A percentile compares a stretch with the other conserved stretches of the same genome.
Evolutionary conservation across 2,888 invertebrate genomes (phyloP).

Genomic region (Metalampra italica): DNA sequence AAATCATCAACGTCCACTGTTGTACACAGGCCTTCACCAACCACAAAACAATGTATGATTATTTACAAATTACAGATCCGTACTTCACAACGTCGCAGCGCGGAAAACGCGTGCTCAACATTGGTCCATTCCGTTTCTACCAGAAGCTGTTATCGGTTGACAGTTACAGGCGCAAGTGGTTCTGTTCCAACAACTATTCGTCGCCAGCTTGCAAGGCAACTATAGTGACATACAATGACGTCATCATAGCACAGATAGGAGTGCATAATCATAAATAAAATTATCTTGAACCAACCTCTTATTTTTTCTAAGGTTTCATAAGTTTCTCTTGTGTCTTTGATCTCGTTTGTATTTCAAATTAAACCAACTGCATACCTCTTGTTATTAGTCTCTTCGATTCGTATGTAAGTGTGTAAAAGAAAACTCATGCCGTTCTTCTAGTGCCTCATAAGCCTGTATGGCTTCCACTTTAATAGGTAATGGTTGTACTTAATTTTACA

Average conservation of each 20-base stretch:
- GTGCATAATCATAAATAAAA: slow-evolving; percentile 3
- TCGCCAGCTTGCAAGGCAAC: slow-evolving; percentile 10
- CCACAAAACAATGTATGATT: too few species aligned
- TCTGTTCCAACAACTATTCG: slow-evolving; percentile 11
- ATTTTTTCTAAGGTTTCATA: neutral
- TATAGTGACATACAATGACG: slow-evolving; percentile 7
- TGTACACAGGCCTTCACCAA: too few species aligned
- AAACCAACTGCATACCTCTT: too few species aligned
- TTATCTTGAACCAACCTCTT: neutral
- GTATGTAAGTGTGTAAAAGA: too few species aligned
- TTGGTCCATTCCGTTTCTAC: slow-evolving; percentile 9
- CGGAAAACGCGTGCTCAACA: slow-evolving; percentile 13
- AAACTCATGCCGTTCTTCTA: too few species aligned
- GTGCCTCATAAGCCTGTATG: too few species aligned
- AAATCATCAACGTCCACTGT: too few species aligned
- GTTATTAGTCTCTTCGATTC: too few species aligned
- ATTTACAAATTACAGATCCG: slow-evolving; percentile 15
- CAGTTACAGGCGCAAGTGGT: slow-evolving; percentile 1
- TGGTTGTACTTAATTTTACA: too few species aligned
- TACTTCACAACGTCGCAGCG: slow-evolving; percentile 14
- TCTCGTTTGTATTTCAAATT: too few species aligned
- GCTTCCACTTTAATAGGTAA: too few species aligned
- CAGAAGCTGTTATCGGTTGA: neutral
- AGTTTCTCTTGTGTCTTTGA: too few species aligned
- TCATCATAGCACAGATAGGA: neutral